Base-by-base conservation (phyloP, 2,888 invertebrate genomes). In the Microdon myrmicae region DNA sequence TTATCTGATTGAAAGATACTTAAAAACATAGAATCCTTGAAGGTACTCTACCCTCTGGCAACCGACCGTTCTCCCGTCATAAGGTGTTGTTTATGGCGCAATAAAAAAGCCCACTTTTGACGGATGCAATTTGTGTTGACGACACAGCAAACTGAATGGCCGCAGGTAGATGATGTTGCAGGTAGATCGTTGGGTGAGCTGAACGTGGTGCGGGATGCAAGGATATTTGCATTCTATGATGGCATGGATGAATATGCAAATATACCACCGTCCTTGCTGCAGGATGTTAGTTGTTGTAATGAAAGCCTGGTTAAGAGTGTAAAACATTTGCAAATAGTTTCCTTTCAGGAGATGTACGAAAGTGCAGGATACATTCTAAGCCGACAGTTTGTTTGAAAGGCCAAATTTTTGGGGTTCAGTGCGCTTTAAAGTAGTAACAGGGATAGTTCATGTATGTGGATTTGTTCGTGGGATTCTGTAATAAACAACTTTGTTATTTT, bases 121-220 rank as follows among this genome's bases (percentile, higher is more conserved):
- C 55, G 61, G 61, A 61, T 61, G 55, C 61, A 61, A 61, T 61
- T 61, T 61, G 61, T 55, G 43, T 48, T 61, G 55, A 61, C 60
- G 43, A 43, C 25, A 28, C n/a, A n/a, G n/a, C n/a, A n/a, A n/a
- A n/a, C n/a, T n/a, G n/a, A n/a, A n/a, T n/a, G n/a, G n/a, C n/a
- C n/a, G n/a, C n/a, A 35, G 41, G 35, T 14, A 16, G 16, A 23
- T 17, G 41, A 26, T 12, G 12, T 16, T 28, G 16, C 8, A 26
- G n/a, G n/a, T n/a, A n/a, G n/a, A n/a, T n/a, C 16, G 26, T 10
- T 39, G n/a, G 32, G 16, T 16, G 28, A 12, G 28, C 17, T 10
- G 22, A 8, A 20, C 13, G 29, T 49, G 43, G 39, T 34, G 25
- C 29, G 31, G 41, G 43, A 43, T 43, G 39, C 31, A 25, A 54